Base-by-base conservation (phyloP, 2,113 vertebrate species). In the Herpailurus yagouaroundi region DNA sequence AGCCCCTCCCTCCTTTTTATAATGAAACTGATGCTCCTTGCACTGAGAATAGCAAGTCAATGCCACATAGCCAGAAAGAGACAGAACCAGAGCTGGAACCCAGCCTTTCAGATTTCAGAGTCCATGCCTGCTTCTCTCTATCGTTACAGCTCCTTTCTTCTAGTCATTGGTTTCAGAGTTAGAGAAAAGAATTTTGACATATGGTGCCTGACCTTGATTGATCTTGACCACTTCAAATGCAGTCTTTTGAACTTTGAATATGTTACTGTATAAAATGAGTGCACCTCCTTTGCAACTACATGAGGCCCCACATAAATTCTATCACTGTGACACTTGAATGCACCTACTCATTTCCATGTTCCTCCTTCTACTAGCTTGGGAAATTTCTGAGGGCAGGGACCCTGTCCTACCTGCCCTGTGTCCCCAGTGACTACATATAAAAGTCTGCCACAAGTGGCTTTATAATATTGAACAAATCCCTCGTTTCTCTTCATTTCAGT, bases 401-500 rank as follows among this genome's bases (percentile, higher is more conserved):
- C 21, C 31, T 85, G 7, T 55, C n/a, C 93, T 85, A 91, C 8
- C 27, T 55, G 1, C 14, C 89, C 25, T 52, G 12, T 50, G 36
- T 21, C 29, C 15, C 71, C 41, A 52, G 18, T 57, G 52, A 88
- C 31, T 93, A 68, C 50, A 94, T 71, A 87, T 19, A 91, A 95
- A 91, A 87, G 36, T 41, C 38, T 77, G 11, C 12, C n/a, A 90
- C 81, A 83, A 66, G 50, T 89, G 64, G 6, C 6, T 91, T 83
- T 80, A 86, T 31, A 74, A 36, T 68, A 66, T 5, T 89, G 14
- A 25, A 38, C 2, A 79, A 38, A 29, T 29, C 33, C 10, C 33
- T 92, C 63, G 87, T 41, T 60, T 89, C 64, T 97, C 41, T 98
- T 27, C 3, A 57, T 45, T 97, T 95, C 82, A 69, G 18, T 76